A percentile compares a stretch with the other conserved stretches of the same genome.
phyloP scores from a whole-genome alignment of 1,140 invertebrate species.

The Phenacoccus solenopsis region DNA sequence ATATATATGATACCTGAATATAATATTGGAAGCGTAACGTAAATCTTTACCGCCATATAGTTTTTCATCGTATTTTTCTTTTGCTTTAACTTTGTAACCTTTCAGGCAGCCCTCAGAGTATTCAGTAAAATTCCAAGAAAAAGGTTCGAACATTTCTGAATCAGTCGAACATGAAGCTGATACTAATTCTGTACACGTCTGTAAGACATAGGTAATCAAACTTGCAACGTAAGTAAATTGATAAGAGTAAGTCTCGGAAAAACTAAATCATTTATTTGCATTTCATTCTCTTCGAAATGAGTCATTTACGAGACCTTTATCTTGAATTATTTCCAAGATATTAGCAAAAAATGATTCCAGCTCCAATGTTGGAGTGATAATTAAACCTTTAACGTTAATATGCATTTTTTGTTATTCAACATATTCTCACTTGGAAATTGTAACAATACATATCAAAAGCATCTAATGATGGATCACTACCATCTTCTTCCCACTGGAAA shows the following conservation, averaged over 20 bases:
- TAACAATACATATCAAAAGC: too few species aligned
- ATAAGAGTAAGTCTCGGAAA: too few species aligned
- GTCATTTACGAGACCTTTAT: too few species aligned
- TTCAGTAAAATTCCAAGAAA: slow-evolving; percentile 56
- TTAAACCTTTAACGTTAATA: too few species aligned
- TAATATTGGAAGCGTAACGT: slow-evolving; percentile 59
- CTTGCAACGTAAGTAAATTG: too few species aligned
- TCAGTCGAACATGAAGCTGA: slow-evolving; percentile 81
- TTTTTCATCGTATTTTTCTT: slow-evolving; percentile 48
- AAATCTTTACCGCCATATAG: slow-evolving; percentile 72
- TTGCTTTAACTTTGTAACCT: slow-evolving; percentile 52
- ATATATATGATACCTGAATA: slow-evolving; percentile 48
- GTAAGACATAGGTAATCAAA: slow-evolving; percentile 29
- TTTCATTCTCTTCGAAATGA: background rate
- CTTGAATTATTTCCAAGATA: too few species aligned
- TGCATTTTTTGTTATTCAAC: too few species aligned
- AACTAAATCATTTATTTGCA: background rate
- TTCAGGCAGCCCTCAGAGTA: slow-evolving; percentile 53
- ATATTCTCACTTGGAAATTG: too few species aligned
- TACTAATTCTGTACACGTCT: slow-evolving; percentile 91
- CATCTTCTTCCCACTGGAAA: background rate
- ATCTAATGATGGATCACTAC: too few species aligned
- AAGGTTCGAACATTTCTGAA: slow-evolving; percentile 71
- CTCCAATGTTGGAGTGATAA: too few species aligned
- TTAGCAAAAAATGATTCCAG: too few species aligned